Evolutionary conservation across 2,888 invertebrate species (phyloP).

Genomic region (Unio pictorum): DNA sequence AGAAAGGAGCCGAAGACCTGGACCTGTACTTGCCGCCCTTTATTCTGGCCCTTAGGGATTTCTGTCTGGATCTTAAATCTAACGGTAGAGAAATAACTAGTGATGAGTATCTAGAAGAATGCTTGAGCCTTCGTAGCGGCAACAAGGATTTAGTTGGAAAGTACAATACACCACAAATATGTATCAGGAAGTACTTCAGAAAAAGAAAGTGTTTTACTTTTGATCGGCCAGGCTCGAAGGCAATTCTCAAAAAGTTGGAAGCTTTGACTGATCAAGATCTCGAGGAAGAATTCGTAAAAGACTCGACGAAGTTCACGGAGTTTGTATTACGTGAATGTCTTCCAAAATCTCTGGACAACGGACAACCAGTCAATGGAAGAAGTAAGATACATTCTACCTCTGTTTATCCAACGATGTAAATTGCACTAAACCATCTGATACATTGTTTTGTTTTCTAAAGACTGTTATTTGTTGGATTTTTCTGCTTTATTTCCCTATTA

Average conservation of each 20-base stretch:
- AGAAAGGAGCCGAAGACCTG: background rate
- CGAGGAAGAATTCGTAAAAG: slow-evolving; percentile 5
- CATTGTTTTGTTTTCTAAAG: no score
- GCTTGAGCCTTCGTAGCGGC: background rate
- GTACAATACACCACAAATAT: slow-evolving; percentile 6
- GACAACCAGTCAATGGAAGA: slow-evolving; percentile 7
- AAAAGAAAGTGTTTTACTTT: slow-evolving; percentile 10
- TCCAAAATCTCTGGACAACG: slow-evolving; percentile 1
- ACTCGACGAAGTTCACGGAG: background rate
- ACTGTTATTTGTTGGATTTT: no score
- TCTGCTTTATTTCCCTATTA: no score
- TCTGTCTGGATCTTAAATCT: slow-evolving; percentile 5
- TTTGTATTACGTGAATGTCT: background rate
- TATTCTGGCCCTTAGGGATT: slow-evolving; percentile 7
- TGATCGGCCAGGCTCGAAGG: slow-evolving; percentile 4
- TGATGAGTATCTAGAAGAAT: slow-evolving; percentile 12
- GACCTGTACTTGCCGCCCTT: slow-evolving; percentile 9
- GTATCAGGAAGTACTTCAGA: slow-evolving; percentile 11
- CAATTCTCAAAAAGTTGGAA: slow-evolving; percentile 2
- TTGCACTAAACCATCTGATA: no score
- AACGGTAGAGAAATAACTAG: slow-evolving; percentile 6
- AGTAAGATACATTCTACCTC: background rate
- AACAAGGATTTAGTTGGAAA: background rate
- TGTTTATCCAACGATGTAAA: background rate
- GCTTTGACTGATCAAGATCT: slow-evolving; percentile 3